Evolutionary conservation across 2,113 vertebrate species (phyloP).

Genomic region (Melanerpes aurifrons): DNA sequence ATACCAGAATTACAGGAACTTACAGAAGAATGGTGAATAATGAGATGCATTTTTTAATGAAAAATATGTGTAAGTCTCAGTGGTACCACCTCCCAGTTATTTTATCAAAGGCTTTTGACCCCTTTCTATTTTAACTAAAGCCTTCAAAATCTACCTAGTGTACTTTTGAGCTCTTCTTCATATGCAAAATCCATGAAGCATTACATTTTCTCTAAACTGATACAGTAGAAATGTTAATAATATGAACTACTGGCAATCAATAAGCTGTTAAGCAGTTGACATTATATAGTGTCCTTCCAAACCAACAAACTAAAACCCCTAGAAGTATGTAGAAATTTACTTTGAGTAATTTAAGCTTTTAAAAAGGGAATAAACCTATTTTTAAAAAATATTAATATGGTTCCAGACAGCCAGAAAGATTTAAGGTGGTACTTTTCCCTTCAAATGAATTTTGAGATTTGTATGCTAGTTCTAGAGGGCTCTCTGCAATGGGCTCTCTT

Average conservation of each 20-base stretch:
- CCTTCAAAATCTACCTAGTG: not conserved
- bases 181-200: not conserved
- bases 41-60: not conserved
- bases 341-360: conserved; percentile 6
- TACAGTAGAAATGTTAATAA: not conserved
- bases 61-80: not conserved
- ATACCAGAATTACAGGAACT: not conserved
- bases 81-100: not conserved
- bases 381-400: not conserved
- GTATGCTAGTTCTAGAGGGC: not conserved
- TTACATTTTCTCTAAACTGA: not conserved
- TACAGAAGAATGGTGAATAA: not conserved
- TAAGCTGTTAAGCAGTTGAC: not conserved
- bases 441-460: not conserved
- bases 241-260: not conserved
- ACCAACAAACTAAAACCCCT: not conserved
- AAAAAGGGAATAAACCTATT: not conserved
- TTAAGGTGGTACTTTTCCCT: not conserved
- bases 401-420: no score
- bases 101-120: not conserved
- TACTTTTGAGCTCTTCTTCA: not conserved
- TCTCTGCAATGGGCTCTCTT: not conserved
- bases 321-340: not conserved
- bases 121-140: not conserved
- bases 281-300: not conserved